Evolutionary conservation across 2,888 invertebrate genomes (phyloP).

Genomic region (Panorpa germanica): DNA sequence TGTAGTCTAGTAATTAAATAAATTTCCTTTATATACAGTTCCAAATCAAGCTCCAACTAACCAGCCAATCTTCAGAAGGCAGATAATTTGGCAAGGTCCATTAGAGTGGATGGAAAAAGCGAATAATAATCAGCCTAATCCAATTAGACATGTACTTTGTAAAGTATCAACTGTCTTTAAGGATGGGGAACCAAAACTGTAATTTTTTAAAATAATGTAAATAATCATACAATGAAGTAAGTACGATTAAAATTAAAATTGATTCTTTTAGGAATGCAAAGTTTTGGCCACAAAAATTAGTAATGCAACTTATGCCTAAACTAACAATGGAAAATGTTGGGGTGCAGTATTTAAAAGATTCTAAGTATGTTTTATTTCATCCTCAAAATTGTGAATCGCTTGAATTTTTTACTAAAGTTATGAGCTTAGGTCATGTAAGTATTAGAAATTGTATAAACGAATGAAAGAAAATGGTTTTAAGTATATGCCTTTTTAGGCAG

Average conservation of each 20-base stretch:
- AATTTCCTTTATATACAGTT: no score
- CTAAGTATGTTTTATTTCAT: conserved; percentile 82
- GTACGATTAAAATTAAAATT: no score
- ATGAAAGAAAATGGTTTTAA: conserved; percentile 5
- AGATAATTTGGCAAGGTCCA: conserved; percentile 54
- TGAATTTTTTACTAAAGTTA: conserved; percentile 75
- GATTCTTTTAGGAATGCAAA: conserved; percentile 50
- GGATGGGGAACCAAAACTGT: conserved; percentile 78
- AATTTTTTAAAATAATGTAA: conserved; percentile 21
- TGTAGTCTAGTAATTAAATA: no score
- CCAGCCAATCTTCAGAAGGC: no score
- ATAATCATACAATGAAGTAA: conserved; percentile 6
- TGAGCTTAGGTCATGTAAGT: conserved; percentile 83
- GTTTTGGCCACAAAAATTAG: conserved; percentile 79
- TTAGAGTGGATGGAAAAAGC: conserved; percentile 89
- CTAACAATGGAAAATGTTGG: conserved; percentile 79
- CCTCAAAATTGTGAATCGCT: conserved; percentile 72
- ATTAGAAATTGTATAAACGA: conserved; percentile 12
- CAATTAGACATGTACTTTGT: conserved; percentile 55
- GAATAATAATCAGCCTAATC: conserved; percentile 66
- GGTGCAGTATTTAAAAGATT: conserved; percentile 73
- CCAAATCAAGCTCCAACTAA: no score
- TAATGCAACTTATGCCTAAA: conserved; percentile 92
- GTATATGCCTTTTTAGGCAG: conserved; percentile 41
- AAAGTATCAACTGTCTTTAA: conserved; percentile 50